A percentile compares a stretch with the other conserved stretches of the same genome.
Evolutionary conservation across 2,797 vertebrate genomes (phyloP).

Genomic region (Rachycentron canadum): DNA sequence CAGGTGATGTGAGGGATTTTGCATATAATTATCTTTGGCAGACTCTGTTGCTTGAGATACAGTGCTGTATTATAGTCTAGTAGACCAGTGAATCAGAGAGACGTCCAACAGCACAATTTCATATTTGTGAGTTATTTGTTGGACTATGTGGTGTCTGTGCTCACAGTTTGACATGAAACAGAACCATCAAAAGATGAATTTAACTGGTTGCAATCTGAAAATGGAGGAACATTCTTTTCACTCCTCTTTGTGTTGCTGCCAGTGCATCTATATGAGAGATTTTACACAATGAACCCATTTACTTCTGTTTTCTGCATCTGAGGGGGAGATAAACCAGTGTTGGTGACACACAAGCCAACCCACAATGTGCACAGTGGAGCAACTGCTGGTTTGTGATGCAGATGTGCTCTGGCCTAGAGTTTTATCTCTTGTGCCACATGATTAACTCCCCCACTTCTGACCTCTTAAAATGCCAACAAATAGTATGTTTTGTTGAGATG

Average conservation of each 20-base stretch:
- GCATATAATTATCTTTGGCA: slow-evolving; percentile 29
- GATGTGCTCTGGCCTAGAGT: slow-evolving; percentile 18
- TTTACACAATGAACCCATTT: slow-evolving; percentile 68
- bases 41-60: slow-evolving; percentile 15
- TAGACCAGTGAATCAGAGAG: slow-evolving; percentile 8
- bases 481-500: background rate
- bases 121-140: slow-evolving; percentile 7
- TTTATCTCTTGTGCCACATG: slow-evolving; percentile 42
- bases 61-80: background rate
- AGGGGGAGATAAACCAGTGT: slow-evolving; percentile 41
- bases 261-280: slow-evolving; percentile 43
- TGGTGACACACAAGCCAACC: slow-evolving; percentile 32
- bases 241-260: slow-evolving; percentile 43
- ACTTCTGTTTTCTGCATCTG: slow-evolving; percentile 59
- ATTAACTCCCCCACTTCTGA: slow-evolving; percentile 31
- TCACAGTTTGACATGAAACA: slow-evolving; percentile 46
- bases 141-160: slow-evolving; percentile 13
- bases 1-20: slow-evolving; percentile 5
- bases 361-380: slow-evolving; percentile 9
- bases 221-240: slow-evolving; percentile 41
- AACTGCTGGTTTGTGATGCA: slow-evolving; percentile 45
- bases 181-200: slow-evolving; percentile 29
- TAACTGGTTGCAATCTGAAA: slow-evolving; percentile 48
- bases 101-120: slow-evolving; percentile 10
- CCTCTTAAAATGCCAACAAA: slow-evolving; percentile 28